Evolutionary conservation across 2,113 vertebrate genomes (phyloP).

Genomic region (Centropus bengalensis): DNA sequence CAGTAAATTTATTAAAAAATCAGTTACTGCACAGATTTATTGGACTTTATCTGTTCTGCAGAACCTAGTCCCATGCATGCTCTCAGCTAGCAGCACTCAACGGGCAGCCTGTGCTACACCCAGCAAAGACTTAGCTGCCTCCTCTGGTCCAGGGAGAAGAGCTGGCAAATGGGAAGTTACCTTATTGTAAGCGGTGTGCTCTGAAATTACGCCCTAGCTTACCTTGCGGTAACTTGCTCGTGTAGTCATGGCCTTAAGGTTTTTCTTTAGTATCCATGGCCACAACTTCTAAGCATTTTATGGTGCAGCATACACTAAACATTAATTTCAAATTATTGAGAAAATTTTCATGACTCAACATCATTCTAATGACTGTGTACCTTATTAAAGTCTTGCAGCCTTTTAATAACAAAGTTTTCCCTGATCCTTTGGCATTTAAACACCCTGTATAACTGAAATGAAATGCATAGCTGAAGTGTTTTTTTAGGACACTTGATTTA

Average conservation of each 20-base stretch:
- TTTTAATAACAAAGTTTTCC: slow-evolving; percentile 56
- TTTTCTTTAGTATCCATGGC: slow-evolving; percentile 53
- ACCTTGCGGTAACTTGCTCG: slow-evolving; percentile 56
- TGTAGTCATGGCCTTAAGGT: slow-evolving; percentile 45
- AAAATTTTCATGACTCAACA: slow-evolving; percentile 64
- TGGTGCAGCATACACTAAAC: slow-evolving; percentile 33
- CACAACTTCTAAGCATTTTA: slow-evolving; percentile 59
- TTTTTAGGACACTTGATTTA: slow-evolving; percentile 47
- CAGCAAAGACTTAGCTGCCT: neutral
- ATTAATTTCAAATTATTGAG: slow-evolving; percentile 69
- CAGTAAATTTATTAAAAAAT: neutral
- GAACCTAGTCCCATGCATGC: neutral
- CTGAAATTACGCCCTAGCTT: slow-evolving; percentile 29
- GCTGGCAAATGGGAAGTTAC: slow-evolving; percentile 20
- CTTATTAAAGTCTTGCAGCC: slow-evolving; percentile 51
- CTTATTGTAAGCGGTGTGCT: neutral
- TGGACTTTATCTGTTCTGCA: neutral
- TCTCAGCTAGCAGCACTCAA: neutral
- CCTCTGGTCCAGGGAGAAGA: neutral
- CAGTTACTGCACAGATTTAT: neutral
- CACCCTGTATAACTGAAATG: slow-evolving; percentile 22
- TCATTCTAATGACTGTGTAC: slow-evolving; percentile 48
- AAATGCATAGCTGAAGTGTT: slow-evolving; percentile 35
- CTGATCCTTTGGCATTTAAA: slow-evolving; percentile 48
- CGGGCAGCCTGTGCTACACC: neutral